A percentile compares a stretch with the other conserved stretches of the same genome.
These are phyloP conservation scores for Agriopis leucophaearia DNA, from an alignment of 2,888 invertebrate species.

Conservation along the genomic window DNA sequence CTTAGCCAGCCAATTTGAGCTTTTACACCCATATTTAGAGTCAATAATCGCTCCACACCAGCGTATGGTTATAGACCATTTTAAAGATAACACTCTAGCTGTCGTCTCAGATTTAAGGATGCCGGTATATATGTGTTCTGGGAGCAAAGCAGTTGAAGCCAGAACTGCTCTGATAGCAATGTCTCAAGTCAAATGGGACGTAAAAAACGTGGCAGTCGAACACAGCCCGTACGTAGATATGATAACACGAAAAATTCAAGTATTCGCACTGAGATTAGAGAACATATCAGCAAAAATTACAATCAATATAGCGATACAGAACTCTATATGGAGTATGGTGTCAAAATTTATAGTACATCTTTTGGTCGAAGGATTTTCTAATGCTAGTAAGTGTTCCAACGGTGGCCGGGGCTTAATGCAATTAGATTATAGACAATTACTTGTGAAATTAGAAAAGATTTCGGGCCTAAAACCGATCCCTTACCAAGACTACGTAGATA, in stretches of 20 bases:
- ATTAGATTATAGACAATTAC: conserved; percentile 97
- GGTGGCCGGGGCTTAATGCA: conserved; percentile 99
- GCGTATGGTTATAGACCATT: conserved; percentile 89
- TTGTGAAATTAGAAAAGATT: conserved; percentile 95
- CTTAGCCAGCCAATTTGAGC: conserved; percentile 94
- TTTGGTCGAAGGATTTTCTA: conserved; percentile 97
- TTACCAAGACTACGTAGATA: conserved; percentile 95
- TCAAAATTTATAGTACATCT: conserved; percentile 94
- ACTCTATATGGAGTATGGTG: conserved; percentile 94
- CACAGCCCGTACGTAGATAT: conserved; percentile 96
- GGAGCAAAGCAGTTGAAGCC: conserved; percentile 92
- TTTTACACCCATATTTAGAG: conserved; percentile 94
- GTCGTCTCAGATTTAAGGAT: conserved; percentile 91
- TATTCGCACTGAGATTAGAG: conserved; percentile 92
- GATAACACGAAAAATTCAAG: conserved; percentile 91
- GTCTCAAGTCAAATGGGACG: conserved; percentile 97
- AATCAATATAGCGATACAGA: conserved; percentile 89
- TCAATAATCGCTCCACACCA: conserved; percentile 92
- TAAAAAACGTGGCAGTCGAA: conserved; percentile 97
- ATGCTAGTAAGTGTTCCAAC: conserved; percentile 97
- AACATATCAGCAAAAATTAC: conserved; percentile 90
- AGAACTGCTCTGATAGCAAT: conserved; percentile 92
- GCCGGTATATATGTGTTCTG: conserved; percentile 95
- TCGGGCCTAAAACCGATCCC: conserved; percentile 94
- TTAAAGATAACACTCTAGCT: conserved; percentile 90